These are phyloP conservation scores for Phaetusa simplex DNA, from an alignment of 2,113 vertebrate genomes.

Conservation along the genomic window DNA sequence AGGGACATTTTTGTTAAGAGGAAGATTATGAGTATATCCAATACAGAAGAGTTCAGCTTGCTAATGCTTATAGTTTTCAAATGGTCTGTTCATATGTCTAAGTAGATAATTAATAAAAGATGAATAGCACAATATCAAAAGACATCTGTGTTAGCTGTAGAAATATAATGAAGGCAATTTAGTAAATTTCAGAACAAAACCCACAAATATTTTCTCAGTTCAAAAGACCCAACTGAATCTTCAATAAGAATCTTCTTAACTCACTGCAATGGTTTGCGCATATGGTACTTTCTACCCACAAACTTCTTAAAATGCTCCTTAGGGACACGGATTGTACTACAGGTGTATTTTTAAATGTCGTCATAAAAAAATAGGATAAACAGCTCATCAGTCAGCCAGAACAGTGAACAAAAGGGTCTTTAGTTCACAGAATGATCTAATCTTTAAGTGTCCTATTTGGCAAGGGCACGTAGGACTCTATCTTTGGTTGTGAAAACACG, in stretches of 20 bases:
- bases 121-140: slow-evolving; percentile 62
- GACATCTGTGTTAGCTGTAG: slow-evolving; percentile 65
- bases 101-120: slow-evolving; percentile 71
- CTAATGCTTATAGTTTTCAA: slow-evolving; percentile 36
- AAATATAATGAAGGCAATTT: slow-evolving; percentile 72
- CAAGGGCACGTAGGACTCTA: background rate
- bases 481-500: background rate
- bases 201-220: slow-evolving; percentile 58
- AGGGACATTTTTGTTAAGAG: slow-evolving; percentile 21
- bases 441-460: background rate
- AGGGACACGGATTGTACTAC: background rate
- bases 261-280: background rate
- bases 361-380: background rate
- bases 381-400: slow-evolving; percentile 9
- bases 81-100: slow-evolving; percentile 55
- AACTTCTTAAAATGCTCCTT: slow-evolving; percentile 21
- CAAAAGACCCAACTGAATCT: slow-evolving; percentile 43
- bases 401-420: slow-evolving; percentile 40
- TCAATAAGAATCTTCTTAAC: slow-evolving; percentile 51
- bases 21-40: slow-evolving; percentile 3
- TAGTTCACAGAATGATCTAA: background rate
- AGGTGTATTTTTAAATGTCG: background rate
- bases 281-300: background rate
- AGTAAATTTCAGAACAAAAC: slow-evolving; percentile 67
- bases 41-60: slow-evolving; percentile 10